A percentile compares a stretch with the other conserved stretches of the same genome.
Evolutionary conservation across 2,113 vertebrate species (phyloP).

Genomic region (Platichthys stellatus): DNA sequence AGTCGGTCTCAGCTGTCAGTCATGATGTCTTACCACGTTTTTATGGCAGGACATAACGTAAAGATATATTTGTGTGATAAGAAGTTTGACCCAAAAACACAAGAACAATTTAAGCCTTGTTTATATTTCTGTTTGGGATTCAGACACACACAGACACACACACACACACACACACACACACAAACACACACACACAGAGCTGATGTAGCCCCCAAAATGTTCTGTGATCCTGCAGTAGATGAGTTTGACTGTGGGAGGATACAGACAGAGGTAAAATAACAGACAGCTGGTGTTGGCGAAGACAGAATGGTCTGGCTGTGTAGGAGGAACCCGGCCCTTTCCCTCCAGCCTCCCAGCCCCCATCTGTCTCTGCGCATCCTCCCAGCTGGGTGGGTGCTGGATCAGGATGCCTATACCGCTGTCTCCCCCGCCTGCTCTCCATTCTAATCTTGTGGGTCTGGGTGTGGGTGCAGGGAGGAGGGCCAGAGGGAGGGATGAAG

Average conservation of each 20-base stretch:
- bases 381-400: slow-evolving; percentile 18
- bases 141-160: background rate
- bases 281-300: slow-evolving; percentile 32
- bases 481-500: slow-evolving; percentile 44
- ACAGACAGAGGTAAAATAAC: slow-evolving; percentile 16
- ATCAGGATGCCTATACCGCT: slow-evolving; percentile 11
- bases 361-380: slow-evolving; percentile 33
- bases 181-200: no score
- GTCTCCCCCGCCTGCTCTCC: background rate
- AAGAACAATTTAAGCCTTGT: no score
- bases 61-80: no score
- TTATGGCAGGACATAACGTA: no score
- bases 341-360: background rate
- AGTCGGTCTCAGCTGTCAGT: no score
- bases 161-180: no score
- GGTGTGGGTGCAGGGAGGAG: slow-evolving; percentile 31
- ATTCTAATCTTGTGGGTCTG: slow-evolving; percentile 61
- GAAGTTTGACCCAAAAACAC: no score
- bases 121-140: no score
- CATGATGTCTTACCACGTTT: no score
- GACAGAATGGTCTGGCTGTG: background rate
- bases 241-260: slow-evolving; percentile 1
- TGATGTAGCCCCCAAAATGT: background rate
- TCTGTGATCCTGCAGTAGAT: background rate
- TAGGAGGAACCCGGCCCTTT: background rate